Base-by-base conservation (phyloP, 2,797 vertebrate genomes). In the Oreonectes daqikongensis region DNA sequence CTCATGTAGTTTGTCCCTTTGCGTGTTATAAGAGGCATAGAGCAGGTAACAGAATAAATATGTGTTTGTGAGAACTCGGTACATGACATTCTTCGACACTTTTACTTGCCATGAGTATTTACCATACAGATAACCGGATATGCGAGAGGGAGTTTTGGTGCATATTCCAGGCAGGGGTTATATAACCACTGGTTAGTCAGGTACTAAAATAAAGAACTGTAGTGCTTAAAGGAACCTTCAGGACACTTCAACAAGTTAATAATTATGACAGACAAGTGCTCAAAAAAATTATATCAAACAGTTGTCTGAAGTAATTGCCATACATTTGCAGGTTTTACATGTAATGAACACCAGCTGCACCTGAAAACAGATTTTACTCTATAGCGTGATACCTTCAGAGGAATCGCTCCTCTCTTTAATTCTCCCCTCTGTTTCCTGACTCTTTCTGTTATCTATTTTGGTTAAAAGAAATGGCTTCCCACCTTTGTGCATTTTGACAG, bases 121-220 rank as follows among this genome's bases (percentile, higher is more conserved):
- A 2, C 35, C 1, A 87, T 89, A 75, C 86, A 83, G 83, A 89
- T 84, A 87, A 81, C 66, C 4, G 22, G 72, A 53, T 30, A 24
- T 68, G 78, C 11, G 8, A 64, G 32, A 70, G 80, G 80, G 82
- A 81, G 83, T 79, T 78, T 69, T 80, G 73, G 53, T 81, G 28
- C 28, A 67, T 67, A 61, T 76, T 30, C 18, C 2, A 77, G 35
- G 59, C 24, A 22, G 18, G 30, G 68, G 84, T 89, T 87, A 87
- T 83, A 81, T 84, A 89, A 89, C 83, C 71, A 32, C 9, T 35
- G 10, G 88, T 84, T 71, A 82, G 87, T 87, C 85, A 87, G 72
- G 84, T 82, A 83, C 63, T 72, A 86, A n/a, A n/a, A n/a, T n/a
- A n/a, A n/a, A n/a, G 83, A 86, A 90, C 81, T 82, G 83, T 24